phyloP scores from a whole-genome alignment of 1,140 invertebrate genomes.

The Thaumetopoea pityocampa region DNA sequence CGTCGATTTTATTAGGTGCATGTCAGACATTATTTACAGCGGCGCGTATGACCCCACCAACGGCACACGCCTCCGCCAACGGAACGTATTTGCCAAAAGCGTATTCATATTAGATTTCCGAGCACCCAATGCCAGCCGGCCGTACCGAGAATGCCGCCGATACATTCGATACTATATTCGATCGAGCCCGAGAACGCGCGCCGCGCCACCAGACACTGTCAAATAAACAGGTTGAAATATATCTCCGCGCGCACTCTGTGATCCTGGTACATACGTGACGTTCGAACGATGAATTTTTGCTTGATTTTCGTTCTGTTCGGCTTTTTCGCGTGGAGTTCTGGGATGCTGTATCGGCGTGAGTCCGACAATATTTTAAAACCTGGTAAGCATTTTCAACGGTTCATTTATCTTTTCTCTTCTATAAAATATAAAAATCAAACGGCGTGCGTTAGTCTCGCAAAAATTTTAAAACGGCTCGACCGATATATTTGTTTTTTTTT shows the following conservation, averaged over 20 bases:
- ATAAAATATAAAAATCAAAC: neutral
- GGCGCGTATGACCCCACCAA: slow-evolving; percentile 41
- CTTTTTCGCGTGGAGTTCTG: slow-evolving; percentile 51
- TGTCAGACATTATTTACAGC: slow-evolving; percentile 56
- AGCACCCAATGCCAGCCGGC: slow-evolving; percentile 53
- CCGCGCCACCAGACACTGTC: slow-evolving; percentile 65
- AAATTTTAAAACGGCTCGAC: too few relatives aligned
- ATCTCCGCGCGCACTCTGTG: slow-evolving; percentile 55
- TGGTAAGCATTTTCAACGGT: slow-evolving; percentile 47
- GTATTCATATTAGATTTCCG: slow-evolving; percentile 73
- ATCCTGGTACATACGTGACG: slow-evolving; percentile 60
- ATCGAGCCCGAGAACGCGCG: slow-evolving; percentile 51
- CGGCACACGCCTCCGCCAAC: slow-evolving; percentile 34
- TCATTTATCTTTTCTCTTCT: slow-evolving; percentile 8
- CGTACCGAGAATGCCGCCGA: slow-evolving; percentile 64
- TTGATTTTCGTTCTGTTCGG: slow-evolving; percentile 62
- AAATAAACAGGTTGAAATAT: slow-evolving; percentile 72
- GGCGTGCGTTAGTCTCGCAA: neutral
- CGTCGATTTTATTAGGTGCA: slow-evolving; percentile 54
- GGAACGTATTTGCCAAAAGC: slow-evolving; percentile 55
- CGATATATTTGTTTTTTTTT: too few relatives aligned
- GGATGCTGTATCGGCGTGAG: slow-evolving; percentile 60
- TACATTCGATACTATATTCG: slow-evolving; percentile 68
- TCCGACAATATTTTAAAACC: slow-evolving; percentile 64
- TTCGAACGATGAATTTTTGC: slow-evolving; percentile 69